These are phyloP conservation scores for Mesodorylaimus sp. DNA, from an alignment of 2,888 invertebrate genomes.

Conservation along the genomic window DNA sequence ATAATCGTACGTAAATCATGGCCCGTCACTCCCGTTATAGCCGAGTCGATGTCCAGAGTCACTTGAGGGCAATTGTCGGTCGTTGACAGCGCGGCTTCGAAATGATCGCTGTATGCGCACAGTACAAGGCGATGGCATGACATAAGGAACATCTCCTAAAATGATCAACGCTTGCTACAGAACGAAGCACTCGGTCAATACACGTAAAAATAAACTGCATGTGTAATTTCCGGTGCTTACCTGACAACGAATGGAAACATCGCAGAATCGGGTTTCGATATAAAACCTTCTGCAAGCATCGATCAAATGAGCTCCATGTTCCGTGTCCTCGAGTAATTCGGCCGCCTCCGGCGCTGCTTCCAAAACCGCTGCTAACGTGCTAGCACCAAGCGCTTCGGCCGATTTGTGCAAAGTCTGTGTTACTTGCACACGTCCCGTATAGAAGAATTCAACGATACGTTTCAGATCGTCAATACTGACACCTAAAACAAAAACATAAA, in stretches of 20 bases:
- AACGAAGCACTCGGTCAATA: neutral
- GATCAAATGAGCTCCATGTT: conserved; percentile 13
- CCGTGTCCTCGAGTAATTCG: conserved; percentile 10
- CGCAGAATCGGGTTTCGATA: conserved; percentile 13
- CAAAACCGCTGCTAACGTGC: conserved; percentile 4
- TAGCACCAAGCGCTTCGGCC: conserved; percentile 10
- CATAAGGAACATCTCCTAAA: neutral
- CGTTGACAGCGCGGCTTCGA: conserved; percentile 14
- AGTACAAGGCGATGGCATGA: conserved; percentile 16
- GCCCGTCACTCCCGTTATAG: conserved; percentile 11
- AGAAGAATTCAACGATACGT: conserved; percentile 14
- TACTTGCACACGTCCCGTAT: conserved; percentile 10
- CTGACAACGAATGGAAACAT: conserved; percentile 13
- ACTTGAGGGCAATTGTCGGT: conserved; percentile 10
- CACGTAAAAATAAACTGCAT: neutral
- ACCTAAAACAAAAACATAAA: conserved; percentile 8
- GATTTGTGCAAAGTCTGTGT: neutral
- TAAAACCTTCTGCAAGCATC: conserved; percentile 13
- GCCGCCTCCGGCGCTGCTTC: neutral
- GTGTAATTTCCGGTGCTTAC: conserved; percentile 7
- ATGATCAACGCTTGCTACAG: neutral
- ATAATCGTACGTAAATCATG: conserved; percentile 13
- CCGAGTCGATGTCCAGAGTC: conserved; percentile 9
- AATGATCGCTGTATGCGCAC: conserved; percentile 14
- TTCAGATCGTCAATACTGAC: conserved; percentile 12